phyloP scores from a whole-genome alignment of 1,140 invertebrate species.

The Drosophila sturtevanti region DNA sequence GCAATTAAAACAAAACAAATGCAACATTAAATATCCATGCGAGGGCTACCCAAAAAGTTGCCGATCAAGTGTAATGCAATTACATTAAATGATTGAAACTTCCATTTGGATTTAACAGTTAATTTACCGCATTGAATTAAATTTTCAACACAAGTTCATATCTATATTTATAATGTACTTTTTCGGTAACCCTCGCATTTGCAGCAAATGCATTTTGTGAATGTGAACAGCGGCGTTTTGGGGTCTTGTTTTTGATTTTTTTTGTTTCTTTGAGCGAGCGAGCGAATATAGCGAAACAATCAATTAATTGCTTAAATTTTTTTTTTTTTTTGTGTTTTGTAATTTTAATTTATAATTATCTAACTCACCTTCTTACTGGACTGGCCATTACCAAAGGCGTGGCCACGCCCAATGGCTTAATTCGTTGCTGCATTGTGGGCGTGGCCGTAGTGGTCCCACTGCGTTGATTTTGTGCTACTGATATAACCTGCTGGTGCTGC shows the following conservation, averaged over 20 bases:
- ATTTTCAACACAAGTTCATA: no score
- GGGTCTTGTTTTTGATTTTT: background rate
- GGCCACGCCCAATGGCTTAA: slow-evolving; percentile 93
- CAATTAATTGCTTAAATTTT: slow-evolving; percentile 7
- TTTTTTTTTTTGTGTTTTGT: no score
- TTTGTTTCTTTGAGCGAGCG: no score
- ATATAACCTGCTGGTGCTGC: slow-evolving; percentile 55
- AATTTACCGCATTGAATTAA: no score
- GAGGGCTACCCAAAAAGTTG: background rate
- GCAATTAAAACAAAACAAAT: background rate
- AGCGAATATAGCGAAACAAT: background rate
- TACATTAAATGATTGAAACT: no score
- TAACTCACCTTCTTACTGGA: slow-evolving; percentile 90
- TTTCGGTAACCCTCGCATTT: background rate
- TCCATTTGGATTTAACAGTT: no score
- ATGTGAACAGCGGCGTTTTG: background rate
- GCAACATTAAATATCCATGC: slow-evolving; percentile 8
- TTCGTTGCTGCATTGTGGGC: slow-evolving; percentile 94
- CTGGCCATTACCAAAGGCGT: slow-evolving; percentile 93
- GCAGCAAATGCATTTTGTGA: slow-evolving; percentile 2
- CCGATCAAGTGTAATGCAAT: no score
- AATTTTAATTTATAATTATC: background rate
- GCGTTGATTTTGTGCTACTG: slow-evolving; percentile 71
- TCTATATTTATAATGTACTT: background rate
- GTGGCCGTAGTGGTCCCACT: slow-evolving; percentile 75